Base-by-base conservation (phyloP, 2,797 vertebrate genomes). In the Schizopygopsis pylzovi region DNA sequence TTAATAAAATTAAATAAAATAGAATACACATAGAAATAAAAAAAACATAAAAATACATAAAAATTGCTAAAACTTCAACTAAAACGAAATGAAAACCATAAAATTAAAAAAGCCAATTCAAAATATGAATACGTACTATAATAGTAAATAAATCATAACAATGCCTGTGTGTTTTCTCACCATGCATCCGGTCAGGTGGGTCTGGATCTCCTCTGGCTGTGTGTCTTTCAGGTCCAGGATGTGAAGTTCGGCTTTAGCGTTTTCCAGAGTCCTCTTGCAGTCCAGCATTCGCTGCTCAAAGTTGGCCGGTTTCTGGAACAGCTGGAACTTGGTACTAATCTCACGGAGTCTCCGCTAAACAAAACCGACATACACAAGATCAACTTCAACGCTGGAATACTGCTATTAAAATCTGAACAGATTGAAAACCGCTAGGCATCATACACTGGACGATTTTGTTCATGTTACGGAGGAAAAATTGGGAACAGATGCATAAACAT, bases 271-370 rank as follows among this genome's bases (percentile, higher is more conserved):
- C 0, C 96, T 94, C 88, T 96, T 97, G 87, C 98, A 99, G 90
- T 99, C 98, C 85, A 99, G 87, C 98, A 99, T 99, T 59, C 98
- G 97, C 92, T 99, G 98, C 90, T 99, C 98, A 89, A 99, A 99
- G 93, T 99, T 98, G 0, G 98, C 98, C 22, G 98, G 98, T 89
- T 99, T 99, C 94, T 99, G 98, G 93, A 99, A 99, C 13, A 99
- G 96, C 93, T 99, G 98, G 90, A 97, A 99, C 86, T 99, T 99
- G 0, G 98, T 99, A 82, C 95, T 97, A 1, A 99, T 97, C 88
- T 99, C 98, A 37, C 98, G 95, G 70, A 99, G 94, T 86, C 99
- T 99, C 88, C 97, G 97, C 98, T 99, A 93, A 89, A 90, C 83
- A 72, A 70, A 88, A 47, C 25, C 2, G 9, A 67, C 2, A 15